Conservation (phyloP, 2,888 invertebrate genomes). For the Aphidius colemani region DNA sequence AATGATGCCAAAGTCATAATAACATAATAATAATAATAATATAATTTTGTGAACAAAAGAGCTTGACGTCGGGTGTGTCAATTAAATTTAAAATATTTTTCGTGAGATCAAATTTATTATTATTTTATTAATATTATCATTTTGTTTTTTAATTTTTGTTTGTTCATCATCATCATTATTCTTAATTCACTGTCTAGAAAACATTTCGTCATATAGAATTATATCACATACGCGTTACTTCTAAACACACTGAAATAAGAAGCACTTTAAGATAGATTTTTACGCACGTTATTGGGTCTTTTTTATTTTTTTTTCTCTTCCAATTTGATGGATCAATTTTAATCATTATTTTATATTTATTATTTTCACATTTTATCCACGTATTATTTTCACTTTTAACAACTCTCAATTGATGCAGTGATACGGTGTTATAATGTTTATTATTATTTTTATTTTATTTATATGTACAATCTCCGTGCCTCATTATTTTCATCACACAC, state of each 20-base stretch:
- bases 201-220: conserved; percentile 58
- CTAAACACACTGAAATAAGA: conserved; percentile 62
- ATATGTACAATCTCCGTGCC: conserved; percentile 48
- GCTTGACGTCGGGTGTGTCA: conserved; percentile 26
- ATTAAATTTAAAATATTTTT: no score
- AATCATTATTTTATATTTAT: background rate
- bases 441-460: conserved; percentile 45
- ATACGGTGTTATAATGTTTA: conserved; percentile 49
- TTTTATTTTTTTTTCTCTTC: conserved; percentile 14
- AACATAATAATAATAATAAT: conserved; percentile 5
- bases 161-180: conserved; percentile 12
- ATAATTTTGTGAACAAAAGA: conserved; percentile 30
- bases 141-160: conserved; percentile 17
- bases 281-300: conserved; percentile 54
- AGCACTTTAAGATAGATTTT: conserved; percentile 61
- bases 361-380: conserved; percentile 46
- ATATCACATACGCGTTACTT: conserved; percentile 61
- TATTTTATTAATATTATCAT: no score
- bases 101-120: no score
- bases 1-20: background rate
- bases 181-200: conserved; percentile 48
- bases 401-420: conserved; percentile 42
- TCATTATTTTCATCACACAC: conserved; percentile 27
- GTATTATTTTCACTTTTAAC: conserved; percentile 41
- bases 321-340: conserved; percentile 16